phyloP scores from a whole-genome alignment of 2,113 vertebrate species.

The Melanerpes formicivorus region DNA sequence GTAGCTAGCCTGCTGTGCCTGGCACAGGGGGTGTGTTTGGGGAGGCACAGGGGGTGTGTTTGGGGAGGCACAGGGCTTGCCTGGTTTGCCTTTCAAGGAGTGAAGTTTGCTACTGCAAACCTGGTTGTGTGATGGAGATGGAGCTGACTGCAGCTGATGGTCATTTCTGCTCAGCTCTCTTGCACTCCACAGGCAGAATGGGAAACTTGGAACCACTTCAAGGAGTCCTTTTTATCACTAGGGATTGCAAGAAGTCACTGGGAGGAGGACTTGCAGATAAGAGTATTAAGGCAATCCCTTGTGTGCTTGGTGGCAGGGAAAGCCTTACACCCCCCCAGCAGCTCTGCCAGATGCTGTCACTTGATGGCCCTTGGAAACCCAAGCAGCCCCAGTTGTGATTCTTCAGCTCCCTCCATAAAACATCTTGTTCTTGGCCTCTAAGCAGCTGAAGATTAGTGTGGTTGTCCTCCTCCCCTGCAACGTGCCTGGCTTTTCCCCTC shows the following conservation, averaged over 20 bases:
- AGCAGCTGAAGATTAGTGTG: neutral
- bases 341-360: neutral
- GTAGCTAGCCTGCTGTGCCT: neutral
- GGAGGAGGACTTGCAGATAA: neutral
- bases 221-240: neutral
- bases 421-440: neutral
- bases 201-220: neutral
- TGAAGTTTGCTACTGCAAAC: neutral
- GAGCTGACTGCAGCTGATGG: neutral
- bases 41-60: rapidly evolving
- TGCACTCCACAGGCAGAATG: neutral
- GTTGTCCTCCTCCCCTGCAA: constrained; percentile 11
- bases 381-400: neutral
- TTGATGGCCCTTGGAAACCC: neutral
- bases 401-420: neutral
- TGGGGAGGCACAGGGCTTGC: neutral
- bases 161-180: neutral
- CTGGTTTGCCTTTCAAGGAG: neutral
- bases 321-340: neutral
- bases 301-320: neutral
- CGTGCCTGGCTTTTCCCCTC: constrained; percentile 29
- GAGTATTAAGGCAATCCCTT: neutral
- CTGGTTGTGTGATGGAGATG: neutral
- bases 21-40: neutral
- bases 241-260: neutral